Percentiles rank a stretch among this genome's conserved stretches.
These are phyloP conservation scores for Pseudomyrmex flavicornis DNA, from an alignment of 1,140 invertebrate genomes.

Conservation along the genomic window DNA sequence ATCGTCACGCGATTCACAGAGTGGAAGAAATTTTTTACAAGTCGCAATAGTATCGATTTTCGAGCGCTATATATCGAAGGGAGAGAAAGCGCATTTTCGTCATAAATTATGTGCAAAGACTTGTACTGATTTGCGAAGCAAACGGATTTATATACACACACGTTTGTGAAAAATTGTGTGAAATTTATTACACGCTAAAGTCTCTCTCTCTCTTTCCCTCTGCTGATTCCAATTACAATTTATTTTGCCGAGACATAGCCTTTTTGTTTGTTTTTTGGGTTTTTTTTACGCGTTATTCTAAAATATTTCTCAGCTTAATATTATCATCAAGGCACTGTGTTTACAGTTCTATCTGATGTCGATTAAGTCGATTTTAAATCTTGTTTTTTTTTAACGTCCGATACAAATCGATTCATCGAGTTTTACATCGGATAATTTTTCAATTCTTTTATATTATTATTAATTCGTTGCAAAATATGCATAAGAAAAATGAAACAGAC, in stretches of 20 bases:
- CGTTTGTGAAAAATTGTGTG: conserved; percentile 28
- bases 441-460: conserved; percentile 7
- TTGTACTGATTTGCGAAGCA: conserved; percentile 66
- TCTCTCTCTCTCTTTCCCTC: neutral
- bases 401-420: conserved; percentile 21
- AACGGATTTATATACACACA: conserved; percentile 69
- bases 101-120: conserved; percentile 69
- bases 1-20: neutral
- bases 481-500: neutral
- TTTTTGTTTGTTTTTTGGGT: neutral
- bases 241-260: conserved; percentile 12
- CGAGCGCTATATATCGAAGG: conserved; percentile 38
- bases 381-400: neutral
- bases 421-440: neutral
- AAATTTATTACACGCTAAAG: conserved; percentile 60
- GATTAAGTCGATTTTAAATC: conserved; percentile 9
- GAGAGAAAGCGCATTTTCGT: conserved; percentile 48
- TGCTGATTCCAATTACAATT: conserved; percentile 35
- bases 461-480: conserved; percentile 1
- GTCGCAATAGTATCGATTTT: conserved; percentile 39
- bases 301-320: conserved; percentile 71
- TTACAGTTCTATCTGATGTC: conserved; percentile 64
- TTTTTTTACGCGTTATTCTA: conserved; percentile 42
- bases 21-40: neutral
- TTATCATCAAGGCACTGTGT: conserved; percentile 72